Conservation (phyloP, 2,113 vertebrate species). For the Electrona antarctica region DNA sequence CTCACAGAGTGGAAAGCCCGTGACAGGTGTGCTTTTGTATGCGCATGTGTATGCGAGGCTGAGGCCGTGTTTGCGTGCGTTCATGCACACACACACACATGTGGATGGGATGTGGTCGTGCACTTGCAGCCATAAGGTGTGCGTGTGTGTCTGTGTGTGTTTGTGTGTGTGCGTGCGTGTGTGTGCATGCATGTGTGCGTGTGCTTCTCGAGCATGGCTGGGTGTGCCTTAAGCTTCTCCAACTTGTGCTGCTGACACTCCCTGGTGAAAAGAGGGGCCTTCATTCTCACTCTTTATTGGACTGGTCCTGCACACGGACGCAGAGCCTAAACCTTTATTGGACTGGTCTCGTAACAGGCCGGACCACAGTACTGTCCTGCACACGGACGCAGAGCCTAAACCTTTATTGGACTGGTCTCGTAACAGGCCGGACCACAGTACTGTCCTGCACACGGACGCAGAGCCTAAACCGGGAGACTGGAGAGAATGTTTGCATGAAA, state of each 20-base stretch:
- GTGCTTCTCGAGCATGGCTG: constrained; percentile 3
- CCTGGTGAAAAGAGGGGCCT: constrained; percentile 70
- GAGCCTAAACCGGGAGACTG: constrained; percentile 34
- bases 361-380: constrained; percentile 62
- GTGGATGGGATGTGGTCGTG: constrained; percentile 39
- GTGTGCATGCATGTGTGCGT: constrained; percentile 2
- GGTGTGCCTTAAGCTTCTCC: constrained; percentile 53
- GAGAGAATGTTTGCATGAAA: constrained; percentile 4
- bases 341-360: constrained; percentile 66
- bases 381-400: constrained; percentile 46
- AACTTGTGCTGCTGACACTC: constrained; percentile 64
- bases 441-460: constrained; percentile 58
- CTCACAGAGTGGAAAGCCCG: constrained; percentile 82
- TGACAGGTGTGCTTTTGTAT: constrained; percentile 85
- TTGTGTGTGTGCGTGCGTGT: constrained; percentile 3
- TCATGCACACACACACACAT: constrained; percentile 14
- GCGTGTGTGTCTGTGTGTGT: constrained; percentile 11
- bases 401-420: constrained; percentile 59
- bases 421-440: constrained; percentile 64
- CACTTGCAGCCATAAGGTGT: constrained; percentile 32
- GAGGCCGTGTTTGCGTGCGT: constrained; percentile 55
- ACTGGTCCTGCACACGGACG: constrained; percentile 58
- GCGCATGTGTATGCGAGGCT: constrained; percentile 56
- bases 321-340: constrained; percentile 44
- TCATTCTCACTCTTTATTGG: constrained; percentile 69